These are phyloP conservation scores for Neoniphon sammara DNA, from an alignment of 2,797 vertebrate genomes.

Conservation along the genomic window DNA sequence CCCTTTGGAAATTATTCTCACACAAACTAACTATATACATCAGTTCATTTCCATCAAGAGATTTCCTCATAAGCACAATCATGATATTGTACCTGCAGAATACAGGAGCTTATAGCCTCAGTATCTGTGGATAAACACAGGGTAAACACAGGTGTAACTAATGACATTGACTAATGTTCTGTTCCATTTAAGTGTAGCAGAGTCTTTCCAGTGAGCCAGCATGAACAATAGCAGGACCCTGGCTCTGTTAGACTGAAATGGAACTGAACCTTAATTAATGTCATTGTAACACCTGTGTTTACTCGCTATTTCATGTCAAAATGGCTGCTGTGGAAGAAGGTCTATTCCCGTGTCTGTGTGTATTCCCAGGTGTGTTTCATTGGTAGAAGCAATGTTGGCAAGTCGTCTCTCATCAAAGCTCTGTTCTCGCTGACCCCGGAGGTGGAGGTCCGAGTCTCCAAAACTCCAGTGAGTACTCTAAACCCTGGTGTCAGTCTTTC, in stretches of 20 bases:
- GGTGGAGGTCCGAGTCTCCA: slow-evolving; percentile 92
- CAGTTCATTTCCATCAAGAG: background rate
- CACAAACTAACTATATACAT: background rate
- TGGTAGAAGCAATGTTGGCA: slow-evolving; percentile 96
- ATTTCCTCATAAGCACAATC: background rate
- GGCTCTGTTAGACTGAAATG: too few relatives aligned
- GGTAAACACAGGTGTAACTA: too few relatives aligned
- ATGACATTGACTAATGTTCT: too few relatives aligned
- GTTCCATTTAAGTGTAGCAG: too few relatives aligned
- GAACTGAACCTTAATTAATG: too few relatives aligned
- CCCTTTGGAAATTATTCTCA: background rate
- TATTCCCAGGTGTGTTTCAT: slow-evolving; percentile 92
- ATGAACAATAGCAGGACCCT: too few relatives aligned
- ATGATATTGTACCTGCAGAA: background rate
- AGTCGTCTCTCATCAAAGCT: slow-evolving; percentile 92
- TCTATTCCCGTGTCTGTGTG: slow-evolving; percentile 5
- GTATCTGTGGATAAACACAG: background rate
- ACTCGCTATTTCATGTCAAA: too few relatives aligned
- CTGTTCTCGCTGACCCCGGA: slow-evolving; percentile 92
- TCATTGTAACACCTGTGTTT: too few relatives aligned
- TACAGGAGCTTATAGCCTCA: background rate
- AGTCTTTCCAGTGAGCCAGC: too few relatives aligned
- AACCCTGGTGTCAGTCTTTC: background rate
- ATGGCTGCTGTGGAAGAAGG: too few relatives aligned
- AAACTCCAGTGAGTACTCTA: slow-evolving; percentile 87